Evolutionary conservation across 2,888 invertebrate species (phyloP).

Genomic region (Amblyteles armatorius): DNA sequence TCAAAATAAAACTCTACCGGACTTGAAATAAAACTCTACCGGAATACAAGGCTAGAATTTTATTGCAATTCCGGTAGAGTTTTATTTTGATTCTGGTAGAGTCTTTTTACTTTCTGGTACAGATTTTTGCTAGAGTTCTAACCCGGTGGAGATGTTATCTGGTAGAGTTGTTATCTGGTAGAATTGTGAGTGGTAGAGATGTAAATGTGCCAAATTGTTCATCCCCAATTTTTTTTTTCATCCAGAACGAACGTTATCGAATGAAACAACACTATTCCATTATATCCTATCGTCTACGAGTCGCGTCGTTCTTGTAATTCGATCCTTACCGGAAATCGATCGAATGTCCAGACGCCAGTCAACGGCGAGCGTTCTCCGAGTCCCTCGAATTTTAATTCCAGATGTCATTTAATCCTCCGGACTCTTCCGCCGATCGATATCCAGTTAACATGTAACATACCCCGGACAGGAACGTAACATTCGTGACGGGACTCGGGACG

Average conservation of each 20-base stretch:
- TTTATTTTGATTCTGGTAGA: no score
- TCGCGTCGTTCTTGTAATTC: background rate
- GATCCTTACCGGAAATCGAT: background rate
- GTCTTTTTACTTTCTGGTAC: no score
- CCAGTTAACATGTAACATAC: background rate
- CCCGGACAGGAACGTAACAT: background rate
- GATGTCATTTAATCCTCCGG: background rate
- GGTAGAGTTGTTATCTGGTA: no score
- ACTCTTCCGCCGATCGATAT: background rate
- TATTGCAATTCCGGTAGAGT: no score
- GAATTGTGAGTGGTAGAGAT: no score
- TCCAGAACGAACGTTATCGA: background rate
- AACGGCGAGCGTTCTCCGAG: background rate
- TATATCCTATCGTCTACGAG: background rate
- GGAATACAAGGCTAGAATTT: no score
- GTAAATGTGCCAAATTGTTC: no score
- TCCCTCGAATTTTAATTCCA: background rate
- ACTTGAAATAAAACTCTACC: no score
- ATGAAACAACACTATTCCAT: no score
- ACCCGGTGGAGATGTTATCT: no score
- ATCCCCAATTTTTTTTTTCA: background rate
- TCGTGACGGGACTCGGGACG: background rate
- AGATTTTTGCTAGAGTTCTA: no score
- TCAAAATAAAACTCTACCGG: no score
- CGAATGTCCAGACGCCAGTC: background rate